A percentile compares a stretch with the other conserved stretches of the same genome.
phyloP scores from a whole-genome alignment of 2,797 vertebrate genomes.

The Setipinna tenuifilis region DNA sequence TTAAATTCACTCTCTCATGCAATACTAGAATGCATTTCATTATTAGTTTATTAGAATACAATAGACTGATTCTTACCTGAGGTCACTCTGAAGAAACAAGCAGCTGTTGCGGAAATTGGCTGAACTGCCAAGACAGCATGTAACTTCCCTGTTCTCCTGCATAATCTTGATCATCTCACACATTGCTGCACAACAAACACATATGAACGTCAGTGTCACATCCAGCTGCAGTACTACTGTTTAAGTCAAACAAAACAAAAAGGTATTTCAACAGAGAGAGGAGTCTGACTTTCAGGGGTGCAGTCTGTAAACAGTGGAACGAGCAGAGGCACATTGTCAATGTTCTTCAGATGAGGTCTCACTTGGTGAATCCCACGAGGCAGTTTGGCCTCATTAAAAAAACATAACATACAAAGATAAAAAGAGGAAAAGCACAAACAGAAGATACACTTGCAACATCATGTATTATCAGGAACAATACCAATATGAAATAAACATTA shows the following conservation, averaged over 20 bases:
- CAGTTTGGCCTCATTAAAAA: slow-evolving; percentile 88
- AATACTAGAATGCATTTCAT: neutral
- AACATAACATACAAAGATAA: slow-evolving; percentile 24
- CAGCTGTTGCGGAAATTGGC: slow-evolving; percentile 94
- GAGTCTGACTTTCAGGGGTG: slow-evolving; percentile 92
- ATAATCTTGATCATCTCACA: slow-evolving; percentile 99
- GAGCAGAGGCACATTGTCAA: slow-evolving; percentile 96
- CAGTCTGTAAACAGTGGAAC: slow-evolving; percentile 99
- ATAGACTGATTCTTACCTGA: slow-evolving; percentile 78
- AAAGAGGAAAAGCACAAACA: neutral
- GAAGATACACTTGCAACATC: too few relatives aligned
- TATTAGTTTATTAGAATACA: neutral
- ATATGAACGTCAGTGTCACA: neutral
- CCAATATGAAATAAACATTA: too few relatives aligned
- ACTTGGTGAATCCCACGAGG: slow-evolving; percentile 98
- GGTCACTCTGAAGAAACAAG: slow-evolving; percentile 92
- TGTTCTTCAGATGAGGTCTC: slow-evolving; percentile 96
- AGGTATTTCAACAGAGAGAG: neutral
- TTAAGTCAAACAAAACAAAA: neutral
- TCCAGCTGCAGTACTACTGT: neutral
- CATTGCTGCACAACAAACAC: slow-evolving; percentile 82
- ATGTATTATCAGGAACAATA: too few relatives aligned
- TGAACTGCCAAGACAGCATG: slow-evolving; percentile 95
- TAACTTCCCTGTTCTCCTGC: slow-evolving; percentile 97
- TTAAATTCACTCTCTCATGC: neutral